phyloP scores from a whole-genome alignment of 92 coral and sea anemone genomes.

The Parazoanthus darwini region DNA sequence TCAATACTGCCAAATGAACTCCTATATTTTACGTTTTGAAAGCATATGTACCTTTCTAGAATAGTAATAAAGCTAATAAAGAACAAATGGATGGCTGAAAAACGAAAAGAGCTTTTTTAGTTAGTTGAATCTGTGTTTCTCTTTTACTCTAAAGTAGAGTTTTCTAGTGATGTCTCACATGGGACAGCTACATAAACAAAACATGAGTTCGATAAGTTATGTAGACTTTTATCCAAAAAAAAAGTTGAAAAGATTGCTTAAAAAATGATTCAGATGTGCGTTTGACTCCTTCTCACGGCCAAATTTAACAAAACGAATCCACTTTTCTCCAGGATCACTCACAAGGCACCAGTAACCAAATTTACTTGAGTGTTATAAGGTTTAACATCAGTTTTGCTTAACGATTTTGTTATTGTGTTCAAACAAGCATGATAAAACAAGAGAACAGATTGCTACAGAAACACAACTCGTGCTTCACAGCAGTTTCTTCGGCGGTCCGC shows the following conservation, averaged over 20 bases:
- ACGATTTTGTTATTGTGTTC: neutral
- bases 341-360: constrained; percentile 15
- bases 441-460: constrained; percentile 11
- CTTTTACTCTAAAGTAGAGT: constrained; percentile 29
- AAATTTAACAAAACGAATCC: constrained; percentile 8
- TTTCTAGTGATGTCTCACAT: constrained; percentile 20
- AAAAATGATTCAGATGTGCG: neutral
- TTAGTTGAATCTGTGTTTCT: constrained; percentile 43
- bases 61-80: constrained; percentile 17
- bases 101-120: constrained; percentile 25
- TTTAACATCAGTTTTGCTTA: neutral
- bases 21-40: neutral
- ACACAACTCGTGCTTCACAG: constrained; percentile 12
- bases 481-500: constrained; percentile 41
- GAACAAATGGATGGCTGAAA: constrained; percentile 20
- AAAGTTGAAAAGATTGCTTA: neutral
- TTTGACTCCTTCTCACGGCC: constrained; percentile 27
- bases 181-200: constrained; percentile 7
- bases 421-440: neutral
- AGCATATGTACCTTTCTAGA: constrained; percentile 15
- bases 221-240: constrained; percentile 18
- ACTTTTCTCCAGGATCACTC: constrained; percentile 13
- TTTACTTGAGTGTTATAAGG: constrained; percentile 1
- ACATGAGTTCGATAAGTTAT: neutral
- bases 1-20: neutral